Evolutionary conservation across 64 coral and sea anemone species (phyloP).

Genomic region (Pocillopora verrucosa): DNA sequence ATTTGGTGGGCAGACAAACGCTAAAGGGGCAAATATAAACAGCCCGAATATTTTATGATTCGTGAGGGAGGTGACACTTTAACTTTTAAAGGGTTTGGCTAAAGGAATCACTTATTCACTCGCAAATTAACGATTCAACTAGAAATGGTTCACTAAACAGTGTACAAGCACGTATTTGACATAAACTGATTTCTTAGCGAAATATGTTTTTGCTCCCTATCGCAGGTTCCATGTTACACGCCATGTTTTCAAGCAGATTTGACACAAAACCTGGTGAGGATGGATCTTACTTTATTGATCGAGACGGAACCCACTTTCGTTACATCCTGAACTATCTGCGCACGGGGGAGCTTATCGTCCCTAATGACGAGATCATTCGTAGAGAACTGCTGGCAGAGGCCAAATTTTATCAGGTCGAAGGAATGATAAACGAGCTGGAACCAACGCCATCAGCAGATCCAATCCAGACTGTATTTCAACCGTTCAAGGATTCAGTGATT

Average conservation of each 20-base stretch:
- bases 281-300: slow-evolving; percentile 55
- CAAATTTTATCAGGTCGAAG: slow-evolving; percentile 24
- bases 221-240: neutral
- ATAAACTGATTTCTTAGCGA: too few relatives aligned
- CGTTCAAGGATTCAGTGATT: slow-evolving; percentile 17
- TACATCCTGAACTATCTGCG: slow-evolving; percentile 50
- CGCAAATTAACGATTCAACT: too few relatives aligned
- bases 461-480: neutral
- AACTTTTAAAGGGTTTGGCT: too few relatives aligned
- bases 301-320: slow-evolving; percentile 25
- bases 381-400: slow-evolving; percentile 25
- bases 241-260: slow-evolving; percentile 57
- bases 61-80: too few relatives aligned
- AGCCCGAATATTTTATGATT: too few relatives aligned
- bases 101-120: too few relatives aligned
- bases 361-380: neutral
- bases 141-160: too few relatives aligned
- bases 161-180: too few relatives aligned
- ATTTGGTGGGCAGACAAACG: too few relatives aligned
- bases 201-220: neutral
- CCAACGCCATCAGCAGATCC: neutral
- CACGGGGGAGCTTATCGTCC: slow-evolving; percentile 23
- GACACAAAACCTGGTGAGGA: slow-evolving; percentile 8
- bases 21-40: too few relatives aligned
- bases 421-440: neutral